Evolutionary conservation across 2,113 vertebrate genomes (phyloP).

Genomic region (Rattus rattus): DNA sequence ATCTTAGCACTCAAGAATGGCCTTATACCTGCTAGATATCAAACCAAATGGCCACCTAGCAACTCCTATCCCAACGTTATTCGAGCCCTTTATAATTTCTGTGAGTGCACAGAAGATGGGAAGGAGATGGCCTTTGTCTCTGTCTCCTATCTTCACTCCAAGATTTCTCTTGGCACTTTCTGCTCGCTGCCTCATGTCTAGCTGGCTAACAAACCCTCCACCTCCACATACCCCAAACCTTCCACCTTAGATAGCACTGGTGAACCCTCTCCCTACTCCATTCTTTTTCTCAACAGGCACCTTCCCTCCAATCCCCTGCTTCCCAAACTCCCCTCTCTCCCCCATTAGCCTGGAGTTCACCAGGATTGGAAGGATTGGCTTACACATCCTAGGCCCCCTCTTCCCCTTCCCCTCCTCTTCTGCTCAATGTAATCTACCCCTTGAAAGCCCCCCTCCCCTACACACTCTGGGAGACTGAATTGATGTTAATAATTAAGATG

Average conservation of each 20-base stretch:
- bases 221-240: not conserved
- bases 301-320: not conserved
- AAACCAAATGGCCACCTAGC: not conserved
- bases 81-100: not conserved
- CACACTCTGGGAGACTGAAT: not conserved
- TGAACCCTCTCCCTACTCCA: not conserved
- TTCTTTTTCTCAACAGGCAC: not conserved
- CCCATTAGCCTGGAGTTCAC: not conserved
- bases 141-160: not conserved
- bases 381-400: not conserved
- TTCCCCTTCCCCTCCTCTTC: not conserved
- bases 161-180: not conserved
- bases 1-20: not conserved
- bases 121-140: not conserved
- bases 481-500: not conserved
- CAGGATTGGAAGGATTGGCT: not conserved
- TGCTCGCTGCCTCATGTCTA: not conserved
- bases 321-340: not conserved
- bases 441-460: not conserved
- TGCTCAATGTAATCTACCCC: not conserved
- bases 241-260: not conserved
- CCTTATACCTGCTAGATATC: not conserved
- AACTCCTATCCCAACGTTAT: not conserved
- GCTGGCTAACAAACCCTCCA: not conserved
- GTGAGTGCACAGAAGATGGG: not conserved